phyloP scores from a whole-genome alignment of 2,888 invertebrate genomes.

The Hypomecis atomaria region DNA sequence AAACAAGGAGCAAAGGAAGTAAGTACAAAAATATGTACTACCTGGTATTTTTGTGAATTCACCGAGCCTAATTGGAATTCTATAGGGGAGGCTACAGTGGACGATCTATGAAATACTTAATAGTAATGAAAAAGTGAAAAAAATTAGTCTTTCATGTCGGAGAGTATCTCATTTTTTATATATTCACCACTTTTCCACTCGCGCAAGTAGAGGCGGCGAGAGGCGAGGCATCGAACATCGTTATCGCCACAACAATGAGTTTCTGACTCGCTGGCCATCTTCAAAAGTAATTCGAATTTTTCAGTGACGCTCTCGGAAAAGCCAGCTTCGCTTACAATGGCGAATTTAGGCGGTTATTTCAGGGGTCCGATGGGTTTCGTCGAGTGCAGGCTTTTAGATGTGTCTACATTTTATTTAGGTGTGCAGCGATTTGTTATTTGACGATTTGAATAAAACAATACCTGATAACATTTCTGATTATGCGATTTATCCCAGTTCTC shows the following conservation, averaged over 20 bases:
- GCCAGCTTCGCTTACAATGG: slow-evolving; percentile 34
- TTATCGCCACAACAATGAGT: slow-evolving; percentile 81
- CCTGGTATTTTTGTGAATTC: no score
- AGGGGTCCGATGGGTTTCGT: slow-evolving; percentile 14
- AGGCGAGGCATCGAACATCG: slow-evolving; percentile 64
- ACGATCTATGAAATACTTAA: no score
- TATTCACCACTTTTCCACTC: slow-evolving; percentile 62
- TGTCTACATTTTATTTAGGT: background rate
- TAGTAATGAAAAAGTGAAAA: no score
- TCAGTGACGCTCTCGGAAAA: slow-evolving; percentile 53
- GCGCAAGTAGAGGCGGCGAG: slow-evolving; percentile 64
- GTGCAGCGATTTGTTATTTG: no score
- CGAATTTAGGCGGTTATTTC: slow-evolving; percentile 33
- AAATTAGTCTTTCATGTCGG: background rate
- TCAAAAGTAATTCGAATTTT: slow-evolving; percentile 77
- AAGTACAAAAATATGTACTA: no score
- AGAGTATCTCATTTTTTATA: slow-evolving; percentile 21
- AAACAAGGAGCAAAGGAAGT: no score
- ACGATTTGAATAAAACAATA: background rate
- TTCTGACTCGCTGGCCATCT: slow-evolving; percentile 79
- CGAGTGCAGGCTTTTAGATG: slow-evolving; percentile 11
- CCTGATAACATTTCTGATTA: no score
- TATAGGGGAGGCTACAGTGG: no score
- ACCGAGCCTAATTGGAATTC: no score
- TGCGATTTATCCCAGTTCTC: no score